A percentile compares a stretch with the other conserved stretches of the same genome.
Conservation (phyloP, 2,113 vertebrate species). For the Noctilio leporinus region DNA sequence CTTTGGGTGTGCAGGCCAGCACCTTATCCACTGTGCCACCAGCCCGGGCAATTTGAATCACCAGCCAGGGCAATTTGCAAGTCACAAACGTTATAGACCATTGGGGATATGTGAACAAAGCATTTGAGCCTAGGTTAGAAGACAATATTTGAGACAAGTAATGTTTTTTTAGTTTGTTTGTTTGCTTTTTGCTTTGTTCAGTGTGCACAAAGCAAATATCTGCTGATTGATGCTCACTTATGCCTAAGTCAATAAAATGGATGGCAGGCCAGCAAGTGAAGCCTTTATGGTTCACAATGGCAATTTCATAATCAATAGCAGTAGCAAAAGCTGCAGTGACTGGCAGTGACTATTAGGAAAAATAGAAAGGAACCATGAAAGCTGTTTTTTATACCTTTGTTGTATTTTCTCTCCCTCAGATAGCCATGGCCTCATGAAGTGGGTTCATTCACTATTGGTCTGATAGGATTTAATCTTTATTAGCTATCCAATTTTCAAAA, state of each 20-base stretch:
- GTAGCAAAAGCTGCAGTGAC: background rate
- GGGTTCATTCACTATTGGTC: background rate
- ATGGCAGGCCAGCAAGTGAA: background rate
- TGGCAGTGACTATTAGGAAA: background rate
- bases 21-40: no score
- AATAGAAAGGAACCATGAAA: background rate
- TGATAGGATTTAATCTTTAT: background rate
- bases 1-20: no score
- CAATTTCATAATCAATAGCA: slow-evolving; percentile 22
- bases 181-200: slow-evolving; percentile 25
- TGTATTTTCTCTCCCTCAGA: background rate
- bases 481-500: background rate
- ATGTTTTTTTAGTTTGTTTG: background rate
- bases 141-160: background rate
- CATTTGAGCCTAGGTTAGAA: background rate
- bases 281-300: background rate
- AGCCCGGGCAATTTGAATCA: no score
- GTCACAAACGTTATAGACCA: background rate
- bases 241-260: background rate
- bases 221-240: background rate
- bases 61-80: no score
- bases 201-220: background rate
- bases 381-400: background rate
- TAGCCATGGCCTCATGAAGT: background rate
- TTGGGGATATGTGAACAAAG: background rate